Percentiles rank a stretch among this genome's conserved stretches.
Evolutionary conservation across 2,888 invertebrate species (phyloP).

Genomic region (Tipula helvola): DNA sequence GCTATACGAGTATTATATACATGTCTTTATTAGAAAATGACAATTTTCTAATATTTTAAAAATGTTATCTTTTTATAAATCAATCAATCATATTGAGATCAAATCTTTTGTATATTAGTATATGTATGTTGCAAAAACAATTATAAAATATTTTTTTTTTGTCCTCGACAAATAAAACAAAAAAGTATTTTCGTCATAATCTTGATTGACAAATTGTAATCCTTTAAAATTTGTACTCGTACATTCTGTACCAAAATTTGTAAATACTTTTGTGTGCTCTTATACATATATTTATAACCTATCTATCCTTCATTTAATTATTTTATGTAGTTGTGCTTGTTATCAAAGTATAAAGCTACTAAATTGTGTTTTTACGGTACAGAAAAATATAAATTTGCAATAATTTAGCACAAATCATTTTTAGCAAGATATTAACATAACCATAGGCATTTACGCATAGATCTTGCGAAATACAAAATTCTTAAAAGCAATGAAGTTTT

Average conservation of each 20-base stretch:
- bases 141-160: not conserved
- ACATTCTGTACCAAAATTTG: not conserved
- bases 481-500: too few relatives aligned
- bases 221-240: not conserved
- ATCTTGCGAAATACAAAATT: too few relatives aligned
- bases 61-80: not conserved
- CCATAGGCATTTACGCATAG: too few relatives aligned
- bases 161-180: not conserved
- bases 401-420: too few relatives aligned
- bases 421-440: too few relatives aligned
- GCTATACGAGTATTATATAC: not conserved
- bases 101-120: not conserved
- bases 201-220: conserved; percentile 4
- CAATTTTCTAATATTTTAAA: not conserved
- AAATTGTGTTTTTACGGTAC: too few relatives aligned
- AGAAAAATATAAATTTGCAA: too few relatives aligned
- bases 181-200: not conserved
- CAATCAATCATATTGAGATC: not conserved
- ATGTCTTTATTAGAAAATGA: not conserved
- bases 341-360: too few relatives aligned
- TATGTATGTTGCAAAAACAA: not conserved
- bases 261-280: not conserved
- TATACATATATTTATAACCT: not conserved
- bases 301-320: not conserved
- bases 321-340: too few relatives aligned